Conservation (phyloP, 30 jellyfish, hydroid and myxozoan species). For the Haliclystus octoradiatus region DNA sequence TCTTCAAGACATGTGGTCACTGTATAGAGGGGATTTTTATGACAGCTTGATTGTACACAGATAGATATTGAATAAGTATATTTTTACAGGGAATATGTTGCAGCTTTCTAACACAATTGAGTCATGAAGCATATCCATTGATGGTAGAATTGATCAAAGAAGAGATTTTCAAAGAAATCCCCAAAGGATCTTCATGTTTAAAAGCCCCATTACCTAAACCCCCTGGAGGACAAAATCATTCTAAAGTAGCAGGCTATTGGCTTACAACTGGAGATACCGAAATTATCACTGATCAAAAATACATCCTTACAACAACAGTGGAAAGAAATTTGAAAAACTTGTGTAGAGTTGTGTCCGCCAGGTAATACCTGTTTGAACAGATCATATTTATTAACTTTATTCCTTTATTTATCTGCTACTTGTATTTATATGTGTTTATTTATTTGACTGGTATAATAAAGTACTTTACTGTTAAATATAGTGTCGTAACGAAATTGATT, state of each 20-base stretch:
- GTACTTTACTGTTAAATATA: too few relatives aligned
- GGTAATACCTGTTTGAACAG: constrained; percentile 28
- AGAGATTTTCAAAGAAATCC: constrained; percentile 42
- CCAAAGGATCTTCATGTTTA: constrained; percentile 25
- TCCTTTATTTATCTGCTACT: not conserved
- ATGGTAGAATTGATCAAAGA: constrained; percentile 58
- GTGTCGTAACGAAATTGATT: too few relatives aligned
- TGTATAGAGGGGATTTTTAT: too few relatives aligned
- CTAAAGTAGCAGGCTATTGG: constrained; percentile 83
- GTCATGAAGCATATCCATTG: constrained; percentile 64
- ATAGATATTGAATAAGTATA: too few relatives aligned
- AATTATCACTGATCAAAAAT: constrained; percentile 26
- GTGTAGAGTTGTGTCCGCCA: constrained; percentile 92
- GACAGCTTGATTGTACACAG: too few relatives aligned
- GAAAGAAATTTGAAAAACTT: constrained; percentile 60
- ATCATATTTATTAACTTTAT: not conserved
- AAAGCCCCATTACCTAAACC: constrained; percentile 68
- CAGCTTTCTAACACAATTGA: constrained; percentile 88
- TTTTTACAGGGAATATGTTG: constrained; percentile 69
- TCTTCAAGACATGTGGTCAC: too few relatives aligned
- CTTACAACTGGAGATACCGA: constrained; percentile 41
- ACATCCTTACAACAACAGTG: constrained; percentile 81
- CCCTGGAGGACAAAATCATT: constrained; percentile 15
- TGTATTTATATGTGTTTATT: not conserved
- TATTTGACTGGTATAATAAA: not conserved